Base-by-base conservation (phyloP, 2,888 invertebrate species). In the Physocephala rufipes region DNA sequence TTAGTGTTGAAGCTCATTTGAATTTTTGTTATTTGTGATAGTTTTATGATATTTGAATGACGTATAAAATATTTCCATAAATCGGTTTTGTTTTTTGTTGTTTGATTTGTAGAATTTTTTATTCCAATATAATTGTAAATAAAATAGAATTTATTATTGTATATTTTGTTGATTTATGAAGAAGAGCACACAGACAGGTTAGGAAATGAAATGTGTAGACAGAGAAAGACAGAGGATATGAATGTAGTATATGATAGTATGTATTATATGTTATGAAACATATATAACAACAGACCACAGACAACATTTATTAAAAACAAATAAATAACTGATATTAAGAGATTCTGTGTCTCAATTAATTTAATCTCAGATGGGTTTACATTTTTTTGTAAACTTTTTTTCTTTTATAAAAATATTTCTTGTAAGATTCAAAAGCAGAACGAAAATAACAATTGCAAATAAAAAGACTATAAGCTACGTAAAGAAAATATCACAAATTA, bases 341-440 rank as follows among this genome's bases (percentile, higher is more conserved):
- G n/a, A n/a, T n/a, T n/a, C 64, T 68, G 70, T 64, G 45, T 71
- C 65, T 71, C 16, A 45, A 51, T 55, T 21, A 67, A 43, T 1
- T 19, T 4, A 49, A 67, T 28, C 55, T 74, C 71, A 75, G 76
- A 77, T 77, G 77, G 76, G 76, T 74, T 77, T 63, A 77, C 77
- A 77, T 76, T 66, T 71, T 63, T 64, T 70, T 64, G 53, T 62
- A 12, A 55, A 5, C n/a, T 26, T 5, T 55, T 12, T 24, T 55
- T 3, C 19, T 55, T 9, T 15, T 19, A 21, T 21, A 55, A 2
- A 55, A 13, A 55, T 7, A 55, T n/a, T n/a, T n/a, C n/a, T n/a
- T n/a, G n/a, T n/a, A n/a, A n/a, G n/a, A n/a, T n/a, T n/a, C 9
- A 51, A 51, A 21, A 51, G 1, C 1, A 51, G 21, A 19, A 61